Evolutionary conservation across 2,797 vertebrate genomes (phyloP).

Genomic region (Hirundo rustica): DNA sequence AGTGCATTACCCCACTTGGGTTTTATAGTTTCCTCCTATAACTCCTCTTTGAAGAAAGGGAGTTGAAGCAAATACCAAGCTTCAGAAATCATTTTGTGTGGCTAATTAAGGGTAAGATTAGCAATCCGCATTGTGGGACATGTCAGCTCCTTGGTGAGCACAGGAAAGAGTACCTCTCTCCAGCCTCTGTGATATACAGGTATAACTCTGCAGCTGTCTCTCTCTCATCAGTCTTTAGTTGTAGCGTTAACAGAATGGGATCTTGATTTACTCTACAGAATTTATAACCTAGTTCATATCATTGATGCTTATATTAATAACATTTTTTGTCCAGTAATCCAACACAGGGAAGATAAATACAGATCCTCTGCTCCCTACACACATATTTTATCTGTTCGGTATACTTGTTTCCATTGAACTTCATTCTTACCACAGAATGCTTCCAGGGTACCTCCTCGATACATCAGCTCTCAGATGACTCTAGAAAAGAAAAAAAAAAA

Average conservation of each 20-base stretch:
- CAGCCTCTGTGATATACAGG: neutral
- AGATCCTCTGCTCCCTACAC: neutral
- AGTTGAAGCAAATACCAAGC: constrained; percentile 18
- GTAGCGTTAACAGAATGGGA: neutral
- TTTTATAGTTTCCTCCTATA: constrained; percentile 41
- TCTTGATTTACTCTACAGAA: neutral
- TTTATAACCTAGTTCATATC: neutral
- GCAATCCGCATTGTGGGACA: neutral
- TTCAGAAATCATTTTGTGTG: neutral
- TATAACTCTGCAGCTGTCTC: neutral
- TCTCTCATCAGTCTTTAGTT: neutral
- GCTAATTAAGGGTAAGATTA: neutral
- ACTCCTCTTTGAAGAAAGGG: constrained; percentile 46
- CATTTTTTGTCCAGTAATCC: neutral
- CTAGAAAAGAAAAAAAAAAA: neutral
- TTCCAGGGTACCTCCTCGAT: neutral
- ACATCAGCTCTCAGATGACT: neutral
- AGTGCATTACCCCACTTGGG: neutral
- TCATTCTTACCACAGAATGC: neutral
- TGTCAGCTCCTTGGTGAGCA: neutral
- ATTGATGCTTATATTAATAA: neutral
- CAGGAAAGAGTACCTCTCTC: neutral
- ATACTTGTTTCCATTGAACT: neutral
- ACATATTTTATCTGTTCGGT: neutral
- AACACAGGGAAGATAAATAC: neutral